Percentiles rank a stretch among this genome's conserved stretches.
phyloP scores from a whole-genome alignment of 2,113 vertebrate genomes.

The Tricholaema leucomelas region DNA sequence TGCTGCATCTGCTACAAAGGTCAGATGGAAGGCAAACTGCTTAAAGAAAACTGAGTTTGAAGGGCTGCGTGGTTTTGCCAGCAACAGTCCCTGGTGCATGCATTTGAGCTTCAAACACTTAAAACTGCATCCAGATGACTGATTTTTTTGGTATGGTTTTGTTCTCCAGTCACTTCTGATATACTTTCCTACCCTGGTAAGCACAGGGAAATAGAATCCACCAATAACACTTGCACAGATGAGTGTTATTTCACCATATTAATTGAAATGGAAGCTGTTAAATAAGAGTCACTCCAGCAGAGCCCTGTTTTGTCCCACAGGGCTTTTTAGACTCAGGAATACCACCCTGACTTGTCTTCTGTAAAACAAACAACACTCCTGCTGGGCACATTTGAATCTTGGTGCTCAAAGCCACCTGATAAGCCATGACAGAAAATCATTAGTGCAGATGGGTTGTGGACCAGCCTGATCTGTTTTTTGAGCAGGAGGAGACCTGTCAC shows the following conservation, averaged over 20 bases:
- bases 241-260: neutral
- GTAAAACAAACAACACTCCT: neutral
- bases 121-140: neutral
- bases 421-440: neutral
- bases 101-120: neutral
- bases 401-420: neutral
- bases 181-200: neutral
- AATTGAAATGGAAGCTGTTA: neutral
- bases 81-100: neutral
- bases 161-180: neutral
- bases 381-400: neutral
- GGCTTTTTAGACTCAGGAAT: neutral
- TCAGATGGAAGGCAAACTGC: neutral
- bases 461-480: neutral
- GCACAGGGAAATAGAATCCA: neutral
- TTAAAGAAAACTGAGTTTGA: neutral
- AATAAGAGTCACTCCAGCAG: neutral
- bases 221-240: neutral
- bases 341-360: fast-evolving
- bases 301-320: neutral
- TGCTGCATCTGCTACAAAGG: neutral
- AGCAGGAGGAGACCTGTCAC: neutral
- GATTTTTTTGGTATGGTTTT: neutral
- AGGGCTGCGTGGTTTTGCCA: neutral
- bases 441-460: neutral